Evolutionary conservation across 2,888 invertebrate species (phyloP).

Genomic region (Xanthorhoe designata): DNA sequence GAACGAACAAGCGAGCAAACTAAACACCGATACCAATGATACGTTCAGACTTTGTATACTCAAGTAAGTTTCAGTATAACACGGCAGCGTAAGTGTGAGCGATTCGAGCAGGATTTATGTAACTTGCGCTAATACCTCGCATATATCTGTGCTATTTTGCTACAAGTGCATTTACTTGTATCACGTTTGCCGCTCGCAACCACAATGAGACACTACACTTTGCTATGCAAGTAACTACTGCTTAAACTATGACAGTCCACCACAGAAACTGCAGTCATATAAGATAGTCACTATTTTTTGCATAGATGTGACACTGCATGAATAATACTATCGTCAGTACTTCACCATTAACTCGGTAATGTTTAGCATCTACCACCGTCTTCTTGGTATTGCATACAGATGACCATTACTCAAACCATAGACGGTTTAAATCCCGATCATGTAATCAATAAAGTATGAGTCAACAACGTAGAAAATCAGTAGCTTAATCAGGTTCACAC

Average conservation of each 20-base stretch:
- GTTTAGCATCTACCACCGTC: too few species aligned
- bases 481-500: too few species aligned
- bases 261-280: neutral
- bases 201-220: constrained; percentile 29
- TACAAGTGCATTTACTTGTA: constrained; percentile 35
- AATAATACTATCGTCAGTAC: neutral
- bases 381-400: too few species aligned
- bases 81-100: neutral
- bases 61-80: neutral
- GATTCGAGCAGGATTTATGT: constrained; percentile 6
- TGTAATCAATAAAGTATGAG: too few species aligned
- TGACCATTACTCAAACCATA: too few species aligned
- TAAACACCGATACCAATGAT: neutral
- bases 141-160: constrained; percentile 20
- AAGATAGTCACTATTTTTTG: neutral
- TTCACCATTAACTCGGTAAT: too few species aligned
- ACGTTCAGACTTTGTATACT: neutral
- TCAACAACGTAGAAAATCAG: too few species aligned
- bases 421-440: too few species aligned
- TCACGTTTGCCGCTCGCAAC: constrained; percentile 25
- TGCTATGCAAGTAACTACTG: constrained; percentile 20
- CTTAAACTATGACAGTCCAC: constrained; percentile 9
- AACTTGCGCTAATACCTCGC: constrained; percentile 9
- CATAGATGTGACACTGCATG: constrained; percentile 1
- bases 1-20: too few species aligned